Evolutionary conservation across 2,888 invertebrate genomes (phyloP), one percentile per base, ranked within the genome.

Genomic region (Melieria crassipennis): DNA sequence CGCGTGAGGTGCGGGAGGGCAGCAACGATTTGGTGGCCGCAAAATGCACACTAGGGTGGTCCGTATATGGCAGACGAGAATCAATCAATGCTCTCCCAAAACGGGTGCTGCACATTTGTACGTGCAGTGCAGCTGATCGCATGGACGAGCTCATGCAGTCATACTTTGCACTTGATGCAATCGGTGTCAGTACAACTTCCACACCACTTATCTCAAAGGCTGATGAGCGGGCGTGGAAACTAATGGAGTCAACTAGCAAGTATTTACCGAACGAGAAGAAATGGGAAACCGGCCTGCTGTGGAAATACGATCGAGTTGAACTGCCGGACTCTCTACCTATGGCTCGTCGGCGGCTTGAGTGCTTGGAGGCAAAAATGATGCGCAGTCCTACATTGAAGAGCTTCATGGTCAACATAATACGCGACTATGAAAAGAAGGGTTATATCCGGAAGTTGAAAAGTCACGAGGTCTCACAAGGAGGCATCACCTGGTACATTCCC

Each of bases 261-360:
- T 74, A 73, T 55, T 43, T 69, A 4, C 48, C 61, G 11, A 30
- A 61, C 75, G 73, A 5, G 75, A 74, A 52, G 71, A 75, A 67
- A 55, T 50, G 66, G 52, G 71, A 77, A 70, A 73, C 75, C 9
- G 75, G 73, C 10, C 62, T 78, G 5, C 61, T 78, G 6, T 78
- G 78, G 77, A 75, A 74, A 66, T 63, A 63, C 50, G 73, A 76
- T 43, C 16, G 48, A 61, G 52, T 57, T 56, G 45, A 52, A 11
- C 58, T 78, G 7, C 76, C 78, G 52, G 74, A 79, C 5, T 78
- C 74, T 50, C 64, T 65, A 10, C 3, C 50, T n/a, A 73, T 66
- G 56, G 78, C 75, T 7, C 48, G 50, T n/a, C 64, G 58, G 48
- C 70, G 75, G 42, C 52, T 74, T 9, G 9, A 55, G 67, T 61